A percentile compares a stretch with the other conserved stretches of the same genome.
These are phyloP conservation scores for Apodemus speciosus DNA, from an alignment of 2,113 vertebrate genomes.

Conservation along the genomic window DNA sequence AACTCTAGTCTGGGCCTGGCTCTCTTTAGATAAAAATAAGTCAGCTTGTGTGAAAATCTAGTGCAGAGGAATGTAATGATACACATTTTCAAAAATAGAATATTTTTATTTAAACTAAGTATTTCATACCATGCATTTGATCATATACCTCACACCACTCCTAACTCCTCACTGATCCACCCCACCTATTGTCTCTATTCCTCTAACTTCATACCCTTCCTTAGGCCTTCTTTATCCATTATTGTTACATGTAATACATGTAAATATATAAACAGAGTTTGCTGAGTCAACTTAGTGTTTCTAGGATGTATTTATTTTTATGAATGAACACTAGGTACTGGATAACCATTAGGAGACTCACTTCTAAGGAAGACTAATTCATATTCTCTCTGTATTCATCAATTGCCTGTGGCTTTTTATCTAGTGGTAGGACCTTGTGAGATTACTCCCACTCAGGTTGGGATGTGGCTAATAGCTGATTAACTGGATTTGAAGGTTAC, in stretches of 20 bases:
- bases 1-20: neutral
- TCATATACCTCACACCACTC: neutral
- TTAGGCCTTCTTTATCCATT: neutral
- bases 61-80: neutral
- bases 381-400: neutral
- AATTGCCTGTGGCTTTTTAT: neutral
- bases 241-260: neutral
- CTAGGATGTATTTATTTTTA: neutral
- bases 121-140: neutral
- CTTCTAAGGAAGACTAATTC: neutral
- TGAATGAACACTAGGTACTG: neutral
- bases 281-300: neutral
- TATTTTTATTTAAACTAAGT: neutral
- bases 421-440: neutral
- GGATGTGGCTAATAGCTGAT: neutral
- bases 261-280: neutral
- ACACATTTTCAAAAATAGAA: neutral
- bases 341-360: neutral
- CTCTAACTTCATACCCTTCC: neutral
- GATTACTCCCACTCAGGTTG: neutral
- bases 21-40: slow-evolving; percentile 42
- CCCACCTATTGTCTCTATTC: neutral
- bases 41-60: neutral
- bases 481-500: neutral
- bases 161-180: neutral